Conservation (phyloP, 2,888 invertebrate genomes). For the Dasypolia templi region DNA sequence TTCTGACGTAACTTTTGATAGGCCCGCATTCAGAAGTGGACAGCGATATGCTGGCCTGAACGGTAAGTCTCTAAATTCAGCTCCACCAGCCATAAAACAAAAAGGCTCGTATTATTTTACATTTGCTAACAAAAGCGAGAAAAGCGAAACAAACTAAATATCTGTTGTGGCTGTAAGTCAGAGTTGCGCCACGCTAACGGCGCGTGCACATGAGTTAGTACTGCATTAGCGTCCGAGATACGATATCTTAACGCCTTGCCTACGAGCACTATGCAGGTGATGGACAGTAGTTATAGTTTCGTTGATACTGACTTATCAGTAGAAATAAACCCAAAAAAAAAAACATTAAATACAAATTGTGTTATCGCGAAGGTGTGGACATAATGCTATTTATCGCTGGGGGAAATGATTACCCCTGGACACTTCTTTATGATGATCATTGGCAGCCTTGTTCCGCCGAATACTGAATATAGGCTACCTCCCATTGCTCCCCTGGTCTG, state of each 20-base stretch:
- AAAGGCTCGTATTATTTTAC: conserved; percentile 55
- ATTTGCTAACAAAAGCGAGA: conserved; percentile 64
- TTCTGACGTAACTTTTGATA: conserved; percentile 11
- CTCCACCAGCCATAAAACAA: conserved; percentile 51
- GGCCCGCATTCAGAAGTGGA: conserved; percentile 17
- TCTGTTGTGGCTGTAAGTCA: conserved; percentile 75
- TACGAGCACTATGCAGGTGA: conserved; percentile 50
- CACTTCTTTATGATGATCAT: neutral
- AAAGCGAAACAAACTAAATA: conserved; percentile 69
- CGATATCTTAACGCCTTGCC: conserved; percentile 85
- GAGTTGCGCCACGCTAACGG: conserved; percentile 80
- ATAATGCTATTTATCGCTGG: neutral
- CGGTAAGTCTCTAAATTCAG: conserved; percentile 44
- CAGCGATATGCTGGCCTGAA: conserved; percentile 25
- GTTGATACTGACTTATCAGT: neutral
- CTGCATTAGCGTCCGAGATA: conserved; percentile 88
- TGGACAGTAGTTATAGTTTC: conserved; percentile 54
- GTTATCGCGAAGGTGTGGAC: too few relatives aligned
- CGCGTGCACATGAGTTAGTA: conserved; percentile 87
- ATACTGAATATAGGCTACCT: neutral
- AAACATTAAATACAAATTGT: too few relatives aligned
- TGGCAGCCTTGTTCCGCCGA: too few relatives aligned
- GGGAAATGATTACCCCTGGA: neutral
- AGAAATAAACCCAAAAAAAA: neutral
- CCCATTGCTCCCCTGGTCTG: neutral